These are phyloP conservation scores for Heterotilapia buettikoferi DNA, from an alignment of 2,113 vertebrate species.

Conservation along the genomic window DNA sequence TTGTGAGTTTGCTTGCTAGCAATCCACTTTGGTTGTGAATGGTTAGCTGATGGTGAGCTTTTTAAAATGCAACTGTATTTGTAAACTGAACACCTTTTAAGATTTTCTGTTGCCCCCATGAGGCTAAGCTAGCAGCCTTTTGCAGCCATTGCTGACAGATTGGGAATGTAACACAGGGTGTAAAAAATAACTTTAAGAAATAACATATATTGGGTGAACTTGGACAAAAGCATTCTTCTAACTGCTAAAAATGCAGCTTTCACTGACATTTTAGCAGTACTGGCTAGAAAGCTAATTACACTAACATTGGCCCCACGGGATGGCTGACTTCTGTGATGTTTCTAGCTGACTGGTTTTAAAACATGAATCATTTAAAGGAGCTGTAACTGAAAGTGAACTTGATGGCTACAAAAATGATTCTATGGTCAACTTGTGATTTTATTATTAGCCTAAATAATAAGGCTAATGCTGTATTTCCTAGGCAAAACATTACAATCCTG, in stretches of 20 bases:
- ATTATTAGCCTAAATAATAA: neutral
- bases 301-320: neutral
- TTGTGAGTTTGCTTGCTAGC: neutral
- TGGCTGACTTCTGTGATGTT: neutral
- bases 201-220: neutral
- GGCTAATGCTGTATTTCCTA: neutral
- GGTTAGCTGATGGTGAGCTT: neutral
- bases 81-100: neutral
- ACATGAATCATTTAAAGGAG: neutral
- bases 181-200: neutral
- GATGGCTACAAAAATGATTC: neutral
- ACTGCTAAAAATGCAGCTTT: neutral
- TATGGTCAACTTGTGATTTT: neutral
- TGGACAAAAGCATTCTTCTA: neutral
- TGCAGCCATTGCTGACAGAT: neutral
- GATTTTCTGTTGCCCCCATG: neutral
- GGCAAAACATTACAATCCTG: neutral
- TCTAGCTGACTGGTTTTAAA: neutral
- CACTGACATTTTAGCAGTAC: neutral
- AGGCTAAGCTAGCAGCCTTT: neutral
- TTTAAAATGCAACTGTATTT: neutral
- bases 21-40: neutral
- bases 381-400: neutral
- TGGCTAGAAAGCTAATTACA: neutral
- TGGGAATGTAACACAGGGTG: neutral